These are phyloP conservation scores for Eubucco bourcierii DNA, from an alignment of 2,113 vertebrate species.

Conservation along the genomic window DNA sequence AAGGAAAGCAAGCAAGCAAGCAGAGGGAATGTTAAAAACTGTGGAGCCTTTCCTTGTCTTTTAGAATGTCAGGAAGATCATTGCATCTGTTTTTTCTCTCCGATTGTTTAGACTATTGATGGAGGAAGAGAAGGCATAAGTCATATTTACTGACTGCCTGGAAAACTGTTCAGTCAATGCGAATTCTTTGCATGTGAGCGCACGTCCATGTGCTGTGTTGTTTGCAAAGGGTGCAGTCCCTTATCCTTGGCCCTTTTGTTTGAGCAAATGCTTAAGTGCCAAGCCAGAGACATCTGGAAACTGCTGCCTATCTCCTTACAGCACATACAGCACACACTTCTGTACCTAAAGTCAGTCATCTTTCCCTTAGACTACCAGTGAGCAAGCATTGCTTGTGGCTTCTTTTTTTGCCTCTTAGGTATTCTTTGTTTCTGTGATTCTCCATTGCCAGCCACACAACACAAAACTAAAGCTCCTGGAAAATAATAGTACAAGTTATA, in stretches of 20 bases:
- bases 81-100: conserved; percentile 8
- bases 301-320: conserved; percentile 3
- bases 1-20: not conserved
- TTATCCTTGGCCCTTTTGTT: conserved; percentile 67
- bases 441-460: not conserved
- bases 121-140: conserved; percentile 52
- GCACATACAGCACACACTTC: not conserved
- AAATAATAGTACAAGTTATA: not conserved
- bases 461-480: rapidly evolving
- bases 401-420: not conserved
- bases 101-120: conserved; percentile 48
- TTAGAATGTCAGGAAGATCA: not conserved
- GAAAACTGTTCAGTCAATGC: conserved; percentile 16
- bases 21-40: not conserved
- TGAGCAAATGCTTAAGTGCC: conserved; percentile 56
- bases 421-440: not conserved
- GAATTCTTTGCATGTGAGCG: conserved; percentile 66
- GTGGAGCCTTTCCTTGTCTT: not conserved
- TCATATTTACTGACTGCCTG: conserved; percentile 58
- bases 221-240: conserved; percentile 66
- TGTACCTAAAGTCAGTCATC: not conserved
- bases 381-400: not conserved
- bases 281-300: conserved; percentile 58
- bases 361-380: not conserved
- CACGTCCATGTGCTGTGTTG: conserved; percentile 45